Evolutionary conservation across 2,113 vertebrate species (phyloP).

Genomic region (Cichladusa arquata): DNA sequence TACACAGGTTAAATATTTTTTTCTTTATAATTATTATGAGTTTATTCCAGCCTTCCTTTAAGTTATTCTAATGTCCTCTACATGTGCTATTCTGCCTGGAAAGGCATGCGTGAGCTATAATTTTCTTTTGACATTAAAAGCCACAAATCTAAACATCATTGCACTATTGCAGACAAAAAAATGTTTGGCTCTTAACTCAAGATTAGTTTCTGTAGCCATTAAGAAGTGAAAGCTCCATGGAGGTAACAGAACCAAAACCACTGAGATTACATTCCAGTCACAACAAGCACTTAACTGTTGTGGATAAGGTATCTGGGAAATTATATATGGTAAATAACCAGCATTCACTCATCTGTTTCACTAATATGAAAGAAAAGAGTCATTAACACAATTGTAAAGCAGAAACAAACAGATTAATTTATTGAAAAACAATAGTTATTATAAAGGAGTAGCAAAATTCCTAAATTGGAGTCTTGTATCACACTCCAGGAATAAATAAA

Average conservation of each 20-base stretch:
- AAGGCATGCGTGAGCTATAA: constrained; percentile 6
- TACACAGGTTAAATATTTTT: neutral
- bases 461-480: neutral
- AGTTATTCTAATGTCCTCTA: neutral
- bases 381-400: neutral
- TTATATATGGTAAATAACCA: neutral
- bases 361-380: neutral
- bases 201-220: constrained; percentile 17
- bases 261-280: constrained; percentile 36
- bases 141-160: constrained; percentile 40
- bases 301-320: neutral
- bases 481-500: neutral
- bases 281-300: constrained; percentile 20
- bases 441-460: neutral
- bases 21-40: neutral
- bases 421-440: neutral
- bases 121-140: constrained; percentile 54
- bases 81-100: neutral
- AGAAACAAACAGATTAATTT: neutral
- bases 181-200: constrained; percentile 15
- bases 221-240: constrained; percentile 9
- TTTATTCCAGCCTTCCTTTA: constrained; percentile 11
- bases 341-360: neutral
- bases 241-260: neutral
- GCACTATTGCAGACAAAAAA: neutral